Evolutionary conservation across 2,888 invertebrate genomes (phyloP), one percentile per base, ranked within the genome.

Genomic region (Fragum fragum): DNA sequence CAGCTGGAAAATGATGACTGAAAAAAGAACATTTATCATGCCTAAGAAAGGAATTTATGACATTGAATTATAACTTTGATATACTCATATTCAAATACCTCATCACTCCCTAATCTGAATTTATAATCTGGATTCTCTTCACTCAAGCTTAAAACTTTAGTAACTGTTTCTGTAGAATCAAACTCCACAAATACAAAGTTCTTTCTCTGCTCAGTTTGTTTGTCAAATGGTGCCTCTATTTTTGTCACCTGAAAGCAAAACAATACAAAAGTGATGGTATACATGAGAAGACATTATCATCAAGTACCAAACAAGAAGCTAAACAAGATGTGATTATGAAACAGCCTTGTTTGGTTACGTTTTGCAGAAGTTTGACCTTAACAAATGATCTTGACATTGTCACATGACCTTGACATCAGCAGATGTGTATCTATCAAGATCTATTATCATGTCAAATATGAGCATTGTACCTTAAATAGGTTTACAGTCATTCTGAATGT

Each of bases 121-220:
- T 74, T 76, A 70, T 72, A 83, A n/a, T 83, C 79, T 3, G 83
- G 76, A 53, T 81, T 79, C 11, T 79, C 81, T 72, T 76, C 82
- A 70, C 80, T 57, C 29, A 85, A 76, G 47, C 88, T 90, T 55
- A 91, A 83, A 29, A 91, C 88, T 86, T 98, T 98, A 93, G 98
- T 98, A 39, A 98, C 98, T 74, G 98, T 97, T 95, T 98, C 97
- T 95, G 98, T 98, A 39, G 97, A 97, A 94, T 99, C 99, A 93
- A 99, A 99, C 88, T 99, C 99, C 94, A 99, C 98, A 95, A 99
- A 99, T 94, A 98, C 99, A 96, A 99, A 99, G 83, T 97, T 98
- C 96, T 99, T 97, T 92, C 99, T 96, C 95, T 98, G 98, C 95
- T 98, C 98, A 96, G 98, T 99, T 94, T 97, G 97, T 95, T 98